Conservation (phyloP, 2,113 vertebrate species). For the Anhinga rufa region DNA sequence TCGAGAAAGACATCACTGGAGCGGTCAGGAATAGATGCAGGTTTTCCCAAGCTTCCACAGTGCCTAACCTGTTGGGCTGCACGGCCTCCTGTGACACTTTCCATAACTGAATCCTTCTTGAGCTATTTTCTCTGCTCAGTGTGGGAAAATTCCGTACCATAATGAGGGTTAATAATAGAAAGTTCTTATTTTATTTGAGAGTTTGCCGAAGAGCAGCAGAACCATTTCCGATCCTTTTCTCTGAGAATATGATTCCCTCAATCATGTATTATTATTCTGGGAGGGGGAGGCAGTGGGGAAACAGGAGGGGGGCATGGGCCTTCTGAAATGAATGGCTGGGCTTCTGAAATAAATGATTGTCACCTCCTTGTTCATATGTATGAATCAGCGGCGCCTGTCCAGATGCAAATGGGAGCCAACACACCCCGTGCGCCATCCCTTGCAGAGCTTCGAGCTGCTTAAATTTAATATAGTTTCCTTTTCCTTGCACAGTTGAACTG, state of each 20-base stretch:
- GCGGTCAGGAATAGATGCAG: not conserved
- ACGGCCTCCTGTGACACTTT: not conserved
- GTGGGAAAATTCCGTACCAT: not conserved
- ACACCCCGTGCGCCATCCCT: not conserved
- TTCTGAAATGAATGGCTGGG: not conserved
- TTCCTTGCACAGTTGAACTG: not conserved
- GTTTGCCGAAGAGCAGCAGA: not conserved
- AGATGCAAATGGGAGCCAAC: not conserved
- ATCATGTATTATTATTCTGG: not conserved
- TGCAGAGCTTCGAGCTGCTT: not conserved
- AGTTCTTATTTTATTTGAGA: slow-evolving; percentile 14
- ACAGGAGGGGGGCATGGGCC: not conserved
- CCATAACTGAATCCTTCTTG: not conserved
- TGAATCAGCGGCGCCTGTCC: not conserved
- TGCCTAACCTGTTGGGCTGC: not conserved
- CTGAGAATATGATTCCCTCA: not conserved
- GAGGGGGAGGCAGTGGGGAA: not conserved
- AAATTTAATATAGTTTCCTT: not conserved
- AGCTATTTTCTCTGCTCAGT: not conserved
- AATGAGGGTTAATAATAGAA: slow-evolving; percentile 28
- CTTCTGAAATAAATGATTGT: slow-evolving; percentile 11
- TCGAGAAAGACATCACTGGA: not conserved
- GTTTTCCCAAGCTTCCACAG: not conserved
- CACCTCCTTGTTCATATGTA: slow-evolving; percentile 1
- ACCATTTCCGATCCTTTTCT: slow-evolving; percentile 1